Base-by-base conservation (phyloP, 1,140 invertebrate species). In the Ips typographus region DNA sequence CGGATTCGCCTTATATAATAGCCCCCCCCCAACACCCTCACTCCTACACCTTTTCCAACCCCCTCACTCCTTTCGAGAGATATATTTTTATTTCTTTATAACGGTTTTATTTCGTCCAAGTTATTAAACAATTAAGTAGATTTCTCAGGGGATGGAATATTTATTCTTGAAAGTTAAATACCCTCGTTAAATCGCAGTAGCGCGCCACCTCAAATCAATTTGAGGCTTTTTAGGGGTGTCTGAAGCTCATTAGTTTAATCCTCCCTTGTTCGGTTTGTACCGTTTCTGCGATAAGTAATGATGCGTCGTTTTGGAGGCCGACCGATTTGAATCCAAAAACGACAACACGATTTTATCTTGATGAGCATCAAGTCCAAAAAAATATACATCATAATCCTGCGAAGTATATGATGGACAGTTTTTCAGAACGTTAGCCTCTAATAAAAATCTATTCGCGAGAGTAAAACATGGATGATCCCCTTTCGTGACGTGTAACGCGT, bases 201-300 rank as follows among this genome's bases (percentile, higher is more conserved):
- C 52, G 63, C 57, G 63, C 63, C 63, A 65, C 63, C 63, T 65
- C 63, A 41, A 56, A 65, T 65, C 62, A 55, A 55, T 53, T 64
- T 64, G 42, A 64, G 38, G n/a, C 62, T 42, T 64, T 62, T 64
- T 44, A 22, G 62, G 62, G 49, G 62, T 64, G 52, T 64, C 38
- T 55, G 62, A 64, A 42, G 62, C 62, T 64, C 62, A 64, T 64
- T 64, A 64, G 62, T 64, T 64, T 40, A 64, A 64, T 64, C 49
- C 62, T 51, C 5, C 44, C 59, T 36, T 41, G 40, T 38, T 64
- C 52, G 49, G 62, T 64, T 55, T 64, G 59, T 55, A 55, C 62
- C 42, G 62, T 44, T 51, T 53, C 49, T 64, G 22, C 42, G 62
- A 64, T 64, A 64, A 64, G 62, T 64, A 64, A 64, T 64, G 62